Evolutionary conservation across 2,113 vertebrate species (phyloP), one percentile per base, ranked within the genome.

Genomic region (Myocastor coypus): DNA sequence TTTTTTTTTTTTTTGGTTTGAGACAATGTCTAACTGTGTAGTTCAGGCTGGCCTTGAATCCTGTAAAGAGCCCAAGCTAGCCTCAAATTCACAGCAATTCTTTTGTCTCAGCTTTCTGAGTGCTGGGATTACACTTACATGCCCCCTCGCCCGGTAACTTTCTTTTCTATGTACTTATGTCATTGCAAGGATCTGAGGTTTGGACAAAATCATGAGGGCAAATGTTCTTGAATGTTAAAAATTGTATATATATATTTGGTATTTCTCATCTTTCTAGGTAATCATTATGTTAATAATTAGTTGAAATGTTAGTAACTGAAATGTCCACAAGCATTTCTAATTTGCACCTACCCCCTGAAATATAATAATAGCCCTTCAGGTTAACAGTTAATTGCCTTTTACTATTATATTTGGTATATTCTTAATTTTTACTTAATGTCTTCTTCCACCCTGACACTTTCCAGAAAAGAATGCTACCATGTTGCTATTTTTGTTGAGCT

Each of bases 281-380:
- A 87, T 75, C 24, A 66, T 63, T 42, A 7, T 57, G 17, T 20
- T 94, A 61, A 59, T 55, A 94, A 73, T 75, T 83, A 61, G 4
- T 61, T 93, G 34, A 2, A 86, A 75, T 64, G 71, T 64, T 59
- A 4, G 77, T 57, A n/a, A 63, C 26, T 95, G 26, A 82, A 89
- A 57, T 75, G 86, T 95, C 55, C 40, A 83, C 14, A 80, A 93
- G 61, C 10, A 91, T 42, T 77, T 94, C 32, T 84, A 32, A 71
- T 63, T 94, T 77, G 5, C 40, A 84, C 4, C 46, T 82, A 68
- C 3, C 0, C 1, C 81, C 34, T 57, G 63, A 86, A 46, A 26
- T 4, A 5, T 57, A 82, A 64, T 8, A 82, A 64, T 8, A 73
- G 30, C 78, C 42, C 6, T 66, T 97, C 40, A 11, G 16, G 19